phyloP scores from a whole-genome alignment of 2,113 vertebrate genomes.

The Myxocyprinus asiaticus region DNA sequence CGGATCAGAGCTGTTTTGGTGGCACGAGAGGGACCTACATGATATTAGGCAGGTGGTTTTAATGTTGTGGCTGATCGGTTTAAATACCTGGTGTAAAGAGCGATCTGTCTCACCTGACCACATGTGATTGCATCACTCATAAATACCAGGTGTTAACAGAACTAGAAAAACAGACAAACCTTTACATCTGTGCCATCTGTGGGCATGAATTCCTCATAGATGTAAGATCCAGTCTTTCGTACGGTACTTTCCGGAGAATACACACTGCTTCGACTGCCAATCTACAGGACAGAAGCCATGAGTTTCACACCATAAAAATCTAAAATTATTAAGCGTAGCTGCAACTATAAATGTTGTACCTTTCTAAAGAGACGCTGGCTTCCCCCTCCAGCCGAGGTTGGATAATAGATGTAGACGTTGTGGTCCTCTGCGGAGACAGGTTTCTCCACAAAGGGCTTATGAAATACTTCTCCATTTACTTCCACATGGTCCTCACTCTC shows the following conservation, averaged over 20 bases:
- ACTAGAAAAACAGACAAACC: slow-evolving; percentile 66
- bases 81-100: too few species aligned
- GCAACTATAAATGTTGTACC: slow-evolving; percentile 66
- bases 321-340: too few species aligned
- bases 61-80: too few species aligned
- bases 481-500: slow-evolving; percentile 96
- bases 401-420: slow-evolving; percentile 98
- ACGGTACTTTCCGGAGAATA: slow-evolving; percentile 96
- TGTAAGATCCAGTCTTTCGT: slow-evolving; percentile 95
- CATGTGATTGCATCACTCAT: too few species aligned
- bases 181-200: slow-evolving; percentile 98
- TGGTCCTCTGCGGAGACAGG: slow-evolving; percentile 96
- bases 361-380: slow-evolving; percentile 97
- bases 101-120: too few species aligned
- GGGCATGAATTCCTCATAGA: slow-evolving; percentile 98
- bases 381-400: slow-evolving; percentile 92
- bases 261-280: slow-evolving; percentile 96
- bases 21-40: too few species aligned
- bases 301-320: neutral
- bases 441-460: slow-evolving; percentile 97
- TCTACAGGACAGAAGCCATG: slow-evolving; percentile 71
- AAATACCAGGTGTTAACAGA: too few species aligned
- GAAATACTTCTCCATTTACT: slow-evolving; percentile 93
- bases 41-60: too few species aligned
- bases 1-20: too few species aligned